These are phyloP conservation scores for Drosophila jambulina DNA, from an alignment of 1,140 invertebrate genomes.

Conservation along the genomic window DNA sequence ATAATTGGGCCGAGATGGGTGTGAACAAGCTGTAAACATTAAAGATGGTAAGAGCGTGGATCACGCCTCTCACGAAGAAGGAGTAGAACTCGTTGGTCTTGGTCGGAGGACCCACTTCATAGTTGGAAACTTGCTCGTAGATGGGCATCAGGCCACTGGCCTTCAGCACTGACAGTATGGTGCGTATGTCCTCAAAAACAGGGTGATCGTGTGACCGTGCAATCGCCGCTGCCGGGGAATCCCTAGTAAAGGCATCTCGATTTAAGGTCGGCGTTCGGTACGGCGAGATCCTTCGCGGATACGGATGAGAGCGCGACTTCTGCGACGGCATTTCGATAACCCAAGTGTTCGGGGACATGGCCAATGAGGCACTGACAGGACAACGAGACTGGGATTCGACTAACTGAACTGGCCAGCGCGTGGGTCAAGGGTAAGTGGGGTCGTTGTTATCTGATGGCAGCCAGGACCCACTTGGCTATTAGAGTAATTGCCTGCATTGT, in stretches of 20 bases:
- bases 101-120: slow-evolving; percentile 73
- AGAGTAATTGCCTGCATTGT: slow-evolving; percentile 56
- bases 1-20: slow-evolving; percentile 63
- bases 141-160: slow-evolving; percentile 74
- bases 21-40: slow-evolving; percentile 77
- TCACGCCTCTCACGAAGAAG: slow-evolving; percentile 69
- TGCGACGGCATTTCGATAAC: slow-evolving; percentile 63
- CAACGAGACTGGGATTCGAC: neutral
- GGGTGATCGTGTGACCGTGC: slow-evolving; percentile 17
- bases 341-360: slow-evolving; percentile 75
- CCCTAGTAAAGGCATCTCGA: slow-evolving; percentile 52
- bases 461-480: slow-evolving; percentile 47
- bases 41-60: slow-evolving; percentile 75
- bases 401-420: slow-evolving; percentile 34
- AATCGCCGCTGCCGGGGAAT: neutral
- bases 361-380: slow-evolving; percentile 53
- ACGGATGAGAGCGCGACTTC: slow-evolving; percentile 34
- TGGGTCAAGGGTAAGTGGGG: slow-evolving; percentile 17
- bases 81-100: slow-evolving; percentile 73
- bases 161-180: slow-evolving; percentile 69
- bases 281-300: slow-evolving; percentile 39
- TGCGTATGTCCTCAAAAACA: slow-evolving; percentile 70
- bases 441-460: slow-evolving; percentile 51
- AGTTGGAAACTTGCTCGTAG: slow-evolving; percentile 71
- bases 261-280: slow-evolving; percentile 8